These are phyloP conservation scores for Empidonax traillii DNA, from an alignment of 2,113 vertebrate genomes.

Conservation along the genomic window DNA sequence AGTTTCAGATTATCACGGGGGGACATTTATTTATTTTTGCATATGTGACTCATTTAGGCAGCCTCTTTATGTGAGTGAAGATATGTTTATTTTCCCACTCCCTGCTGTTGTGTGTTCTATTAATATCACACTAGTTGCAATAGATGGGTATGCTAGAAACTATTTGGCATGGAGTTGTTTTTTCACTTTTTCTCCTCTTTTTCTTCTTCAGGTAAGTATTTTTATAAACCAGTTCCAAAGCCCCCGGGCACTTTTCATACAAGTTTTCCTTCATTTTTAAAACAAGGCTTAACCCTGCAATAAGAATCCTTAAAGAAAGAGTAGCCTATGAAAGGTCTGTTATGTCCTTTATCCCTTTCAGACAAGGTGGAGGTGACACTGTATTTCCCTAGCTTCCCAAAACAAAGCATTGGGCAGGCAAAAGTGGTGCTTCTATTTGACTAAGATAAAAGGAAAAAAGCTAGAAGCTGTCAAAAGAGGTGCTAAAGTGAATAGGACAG, in stretches of 20 bases:
- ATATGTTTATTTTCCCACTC: constrained; percentile 77
- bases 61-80: constrained; percentile 74
- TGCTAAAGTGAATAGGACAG: not conserved
- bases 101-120: constrained; percentile 78
- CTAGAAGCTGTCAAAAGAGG: not conserved
- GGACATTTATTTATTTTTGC: constrained; percentile 81
- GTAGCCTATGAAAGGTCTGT: not conserved
- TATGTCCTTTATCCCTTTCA: not conserved
- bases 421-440: not conserved
- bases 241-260: constrained; percentile 11
- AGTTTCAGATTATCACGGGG: constrained; percentile 70
- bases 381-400: not conserved
- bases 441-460: not conserved
- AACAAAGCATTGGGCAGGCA: not conserved
- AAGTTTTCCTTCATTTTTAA: constrained; percentile 5
- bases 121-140: constrained; percentile 76
- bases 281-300: not conserved
- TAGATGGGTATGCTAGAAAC: constrained; percentile 72
- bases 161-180: constrained; percentile 71
- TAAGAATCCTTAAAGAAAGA: not conserved
- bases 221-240: constrained; percentile 61
- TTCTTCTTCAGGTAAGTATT: constrained; percentile 45
- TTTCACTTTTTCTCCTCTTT: constrained; percentile 44
- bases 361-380: not conserved
- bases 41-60: constrained; percentile 79